Base-by-base conservation (phyloP, 2,888 invertebrate species). In the Myopa testacea region DNA sequence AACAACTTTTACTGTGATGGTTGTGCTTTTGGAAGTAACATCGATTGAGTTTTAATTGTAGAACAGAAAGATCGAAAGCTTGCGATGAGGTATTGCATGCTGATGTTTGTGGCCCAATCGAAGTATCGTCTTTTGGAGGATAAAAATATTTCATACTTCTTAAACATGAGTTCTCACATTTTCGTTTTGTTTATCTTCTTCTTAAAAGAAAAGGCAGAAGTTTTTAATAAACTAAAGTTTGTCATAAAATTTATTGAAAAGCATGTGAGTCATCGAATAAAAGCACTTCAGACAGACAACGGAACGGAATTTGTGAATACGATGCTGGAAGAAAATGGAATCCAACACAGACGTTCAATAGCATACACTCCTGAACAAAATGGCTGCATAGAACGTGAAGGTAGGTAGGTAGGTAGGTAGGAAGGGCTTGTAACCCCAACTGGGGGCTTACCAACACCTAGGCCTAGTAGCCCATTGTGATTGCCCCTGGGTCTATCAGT, bases 301-400 rank as follows among this genome's bases (percentile, higher is more conserved):
- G 69, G 78, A 34, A 58, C 69, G 0, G 75, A 78, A 63, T 78
- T 74, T 14, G 16, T 71, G 10, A 55, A 55, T 10, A 14, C 16
- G 16, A 14, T 55, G 55, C 55, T 55, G 55, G 3, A 55, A 55
- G 55, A 55, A 55, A 55, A 55, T 3, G 55, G 55, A 14, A 55
- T 55, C 16, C 55, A 55, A 55, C 16, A 55, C 16, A 10, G 3
- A 14, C 55, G 1, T 16, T 55, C 55, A 55, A 10, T 55, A 55
- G 12, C 55, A 1, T 55, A 55, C 10, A 26, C 26, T 26, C 78
- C 72, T 10, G 75, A 79, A 37, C 78, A 79, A 62, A 79, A 79
- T 55, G 68, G 69, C 75, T 14, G 69, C 80, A 14, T 77, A 78
- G 16, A 58, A 52, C 4, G 77, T 71, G 2, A 79, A n/a, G n/a